phyloP scores from a whole-genome alignment of 2,797 vertebrate species.

The Lates japonicus region DNA sequence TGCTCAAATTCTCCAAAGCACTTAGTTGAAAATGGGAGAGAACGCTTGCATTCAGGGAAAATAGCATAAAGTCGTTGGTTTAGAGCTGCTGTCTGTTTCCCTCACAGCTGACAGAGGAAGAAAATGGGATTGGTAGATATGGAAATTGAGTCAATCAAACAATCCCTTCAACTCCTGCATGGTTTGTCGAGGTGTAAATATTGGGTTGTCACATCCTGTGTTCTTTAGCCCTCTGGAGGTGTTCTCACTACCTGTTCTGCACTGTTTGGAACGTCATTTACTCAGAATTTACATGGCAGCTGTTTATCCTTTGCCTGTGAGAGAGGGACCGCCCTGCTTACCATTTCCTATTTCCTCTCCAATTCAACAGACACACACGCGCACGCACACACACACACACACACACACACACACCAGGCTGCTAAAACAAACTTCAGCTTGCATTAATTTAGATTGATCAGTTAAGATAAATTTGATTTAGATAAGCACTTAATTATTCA shows the following conservation, averaged over 20 bases:
- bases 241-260: constrained; percentile 74
- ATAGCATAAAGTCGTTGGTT: constrained; percentile 38
- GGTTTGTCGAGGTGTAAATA: constrained; percentile 20
- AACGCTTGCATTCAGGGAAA: constrained; percentile 41
- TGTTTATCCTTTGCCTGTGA: constrained; percentile 67
- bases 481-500: constrained; percentile 45
- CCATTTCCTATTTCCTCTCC: constrained; percentile 76
- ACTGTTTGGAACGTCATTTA: constrained; percentile 63
- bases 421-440: constrained; percentile 60
- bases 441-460: constrained; percentile 47
- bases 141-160: constrained; percentile 22
- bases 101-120: constrained; percentile 32
- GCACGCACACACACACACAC: background rate
- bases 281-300: constrained; percentile 61
- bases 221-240: constrained; percentile 36
- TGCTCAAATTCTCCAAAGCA: constrained; percentile 50
- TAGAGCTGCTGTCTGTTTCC: constrained; percentile 33
- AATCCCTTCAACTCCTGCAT: background rate
- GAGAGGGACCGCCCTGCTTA: constrained; percentile 63
- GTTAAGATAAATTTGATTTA: constrained; percentile 31
- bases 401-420: constrained; percentile 28
- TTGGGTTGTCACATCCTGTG: constrained; percentile 14
- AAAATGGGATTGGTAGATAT: constrained; percentile 31
- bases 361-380: constrained; percentile 18
- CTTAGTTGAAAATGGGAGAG: constrained; percentile 47